These are phyloP conservation scores for Smittia sp. DNA, from an alignment of 2,888 invertebrate genomes.

Conservation along the genomic window DNA sequence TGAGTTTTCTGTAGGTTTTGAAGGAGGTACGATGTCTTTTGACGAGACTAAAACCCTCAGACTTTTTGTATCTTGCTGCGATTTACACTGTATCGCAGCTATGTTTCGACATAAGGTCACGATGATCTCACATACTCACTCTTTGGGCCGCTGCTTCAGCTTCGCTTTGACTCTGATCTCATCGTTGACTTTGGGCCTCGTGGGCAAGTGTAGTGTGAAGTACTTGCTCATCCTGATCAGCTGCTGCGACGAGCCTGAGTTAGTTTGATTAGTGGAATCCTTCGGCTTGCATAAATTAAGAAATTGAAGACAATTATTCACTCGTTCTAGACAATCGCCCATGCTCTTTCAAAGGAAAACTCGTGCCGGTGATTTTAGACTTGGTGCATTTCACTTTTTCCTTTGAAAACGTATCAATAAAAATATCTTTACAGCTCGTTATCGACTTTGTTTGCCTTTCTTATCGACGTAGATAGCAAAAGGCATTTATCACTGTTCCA, in stretches of 20 bases:
- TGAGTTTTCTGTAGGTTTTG: too few species aligned
- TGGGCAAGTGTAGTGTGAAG: conserved; percentile 26
- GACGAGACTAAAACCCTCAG: too few species aligned
- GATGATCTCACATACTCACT: conserved; percentile 26
- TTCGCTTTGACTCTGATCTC: conserved; percentile 37
- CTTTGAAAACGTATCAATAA: conserved; percentile 8
- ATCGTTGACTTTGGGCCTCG: conserved; percentile 33
- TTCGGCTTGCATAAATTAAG: conserved; percentile 33
- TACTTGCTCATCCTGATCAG: conserved; percentile 7
- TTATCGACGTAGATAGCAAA: conserved; percentile 23
- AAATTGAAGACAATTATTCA: conserved; percentile 36
- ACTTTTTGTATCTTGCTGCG: too few species aligned
- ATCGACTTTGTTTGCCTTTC: neutral
- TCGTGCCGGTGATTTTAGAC: neutral
- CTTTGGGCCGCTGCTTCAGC: conserved; percentile 25
- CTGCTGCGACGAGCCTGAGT: neutral
- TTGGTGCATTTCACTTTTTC: conserved; percentile 15
- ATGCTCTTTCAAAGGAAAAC: conserved; percentile 34
- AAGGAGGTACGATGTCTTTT: too few species aligned
- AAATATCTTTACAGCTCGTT: conserved; percentile 24
- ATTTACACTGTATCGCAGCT: neutral
- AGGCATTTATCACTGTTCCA: neutral
- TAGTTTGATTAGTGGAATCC: conserved; percentile 24
- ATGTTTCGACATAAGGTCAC: conserved; percentile 13
- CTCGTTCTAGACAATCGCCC: conserved; percentile 21